These are phyloP conservation scores for Zaprionus obscuricornis DNA, from an alignment of 2,888 invertebrate species.

Conservation along the genomic window DNA sequence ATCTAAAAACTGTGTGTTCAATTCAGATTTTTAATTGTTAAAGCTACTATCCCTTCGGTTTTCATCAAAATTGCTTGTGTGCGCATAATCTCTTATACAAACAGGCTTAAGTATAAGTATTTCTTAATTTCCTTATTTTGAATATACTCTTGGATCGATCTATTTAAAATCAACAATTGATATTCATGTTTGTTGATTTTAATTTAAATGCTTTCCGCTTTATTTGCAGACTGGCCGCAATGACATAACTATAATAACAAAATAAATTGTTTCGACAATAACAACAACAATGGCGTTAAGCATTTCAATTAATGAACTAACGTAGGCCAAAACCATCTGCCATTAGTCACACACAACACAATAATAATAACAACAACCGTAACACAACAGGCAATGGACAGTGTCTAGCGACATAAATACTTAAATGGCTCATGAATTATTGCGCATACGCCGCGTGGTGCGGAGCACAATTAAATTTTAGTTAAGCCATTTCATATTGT, in stretches of 20 bases:
- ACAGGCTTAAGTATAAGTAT: too few species aligned
- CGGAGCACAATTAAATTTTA: slow-evolving; percentile 60
- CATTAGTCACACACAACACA: slow-evolving; percentile 59
- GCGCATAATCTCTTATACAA: too few species aligned
- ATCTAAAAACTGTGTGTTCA: too few species aligned
- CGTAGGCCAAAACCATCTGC: slow-evolving; percentile 64
- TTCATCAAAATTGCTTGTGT: too few species aligned
- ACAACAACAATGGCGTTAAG: slow-evolving; percentile 35
- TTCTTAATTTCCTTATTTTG: slow-evolving; percentile 18
- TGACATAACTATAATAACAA: slow-evolving; percentile 65
- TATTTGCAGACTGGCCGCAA: slow-evolving; percentile 55
- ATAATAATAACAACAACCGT: slow-evolving; percentile 28
- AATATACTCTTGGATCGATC: slow-evolving; percentile 10
- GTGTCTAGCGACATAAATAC: slow-evolving; percentile 59
- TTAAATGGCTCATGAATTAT: slow-evolving; percentile 74
- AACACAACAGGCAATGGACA: slow-evolving; percentile 32
- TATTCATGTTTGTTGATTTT: slow-evolving; percentile 41
- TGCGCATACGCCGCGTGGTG: slow-evolving; percentile 70
- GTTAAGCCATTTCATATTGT: slow-evolving; percentile 22
- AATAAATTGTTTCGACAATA: slow-evolving; percentile 46
- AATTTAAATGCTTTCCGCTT: slow-evolving; percentile 36
- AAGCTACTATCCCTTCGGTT: too few species aligned
- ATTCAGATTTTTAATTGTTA: too few species aligned
- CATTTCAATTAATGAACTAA: slow-evolving; percentile 67
- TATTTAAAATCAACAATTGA: slow-evolving; percentile 30